phyloP scores from a whole-genome alignment of 2,888 invertebrate species.

The Aspidapion aeneum region DNA sequence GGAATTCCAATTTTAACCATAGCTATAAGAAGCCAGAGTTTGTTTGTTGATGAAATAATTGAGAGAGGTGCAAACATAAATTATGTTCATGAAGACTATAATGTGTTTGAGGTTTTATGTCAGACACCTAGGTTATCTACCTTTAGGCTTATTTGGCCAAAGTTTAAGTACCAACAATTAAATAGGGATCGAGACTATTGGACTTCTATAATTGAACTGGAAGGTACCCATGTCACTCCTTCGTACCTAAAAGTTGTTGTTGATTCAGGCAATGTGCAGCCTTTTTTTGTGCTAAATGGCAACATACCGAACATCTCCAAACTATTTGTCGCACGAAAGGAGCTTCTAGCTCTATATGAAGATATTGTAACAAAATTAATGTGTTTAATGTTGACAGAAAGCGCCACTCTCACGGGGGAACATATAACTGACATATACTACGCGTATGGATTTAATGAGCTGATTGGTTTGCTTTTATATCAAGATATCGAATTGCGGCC shows the following conservation, averaged over 20 bases:
- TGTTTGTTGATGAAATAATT: neutral
- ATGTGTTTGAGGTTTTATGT: neutral
- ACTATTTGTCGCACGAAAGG: neutral
- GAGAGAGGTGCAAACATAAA: neutral
- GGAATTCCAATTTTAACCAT: neutral
- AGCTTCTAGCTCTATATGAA: neutral
- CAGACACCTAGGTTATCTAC: neutral
- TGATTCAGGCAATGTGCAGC: neutral
- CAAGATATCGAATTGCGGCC: neutral
- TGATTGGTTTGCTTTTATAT: neutral
- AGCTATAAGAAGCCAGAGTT: neutral
- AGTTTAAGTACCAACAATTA: neutral
- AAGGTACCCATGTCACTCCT: neutral
- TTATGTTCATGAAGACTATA: neutral
- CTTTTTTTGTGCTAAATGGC: neutral
- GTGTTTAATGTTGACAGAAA: neutral
- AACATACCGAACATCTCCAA: neutral
- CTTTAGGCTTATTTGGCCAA: neutral
- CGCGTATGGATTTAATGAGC: neutral
- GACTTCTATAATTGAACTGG: neutral
- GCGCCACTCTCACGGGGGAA: neutral
- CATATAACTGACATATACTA: neutral
- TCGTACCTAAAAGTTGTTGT: neutral
- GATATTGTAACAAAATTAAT: neutral
- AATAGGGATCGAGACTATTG: neutral